Evolutionary conservation across 1,140 invertebrate species (phyloP).

Genomic region (Gryon sp.): DNA sequence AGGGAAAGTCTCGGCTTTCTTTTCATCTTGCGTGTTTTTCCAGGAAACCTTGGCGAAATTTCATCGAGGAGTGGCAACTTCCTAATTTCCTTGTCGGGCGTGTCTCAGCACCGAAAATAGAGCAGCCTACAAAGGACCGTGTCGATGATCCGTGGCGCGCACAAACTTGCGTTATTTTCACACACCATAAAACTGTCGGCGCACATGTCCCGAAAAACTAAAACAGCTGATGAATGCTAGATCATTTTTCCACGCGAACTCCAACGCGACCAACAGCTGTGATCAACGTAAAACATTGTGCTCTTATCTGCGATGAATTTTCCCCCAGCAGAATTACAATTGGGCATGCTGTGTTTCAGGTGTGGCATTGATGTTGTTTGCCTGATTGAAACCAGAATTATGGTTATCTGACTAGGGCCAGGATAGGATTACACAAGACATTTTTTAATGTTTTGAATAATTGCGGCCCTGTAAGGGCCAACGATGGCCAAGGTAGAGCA

Average conservation of each 20-base stretch:
- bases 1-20: slow-evolving; percentile 19
- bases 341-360: no score
- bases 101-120: slow-evolving; percentile 40
- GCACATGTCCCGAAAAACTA: slow-evolving; percentile 54
- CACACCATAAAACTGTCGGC: slow-evolving; percentile 73
- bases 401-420: no score
- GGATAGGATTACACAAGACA: no score
- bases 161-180: slow-evolving; percentile 69
- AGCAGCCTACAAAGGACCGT: slow-evolving; percentile 36
- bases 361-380: no score
- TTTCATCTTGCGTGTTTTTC: slow-evolving; percentile 14
- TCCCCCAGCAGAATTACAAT: no score
- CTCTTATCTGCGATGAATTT: no score
- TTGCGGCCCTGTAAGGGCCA: no score
- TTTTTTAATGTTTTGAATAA: no score
- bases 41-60: slow-evolving; percentile 25
- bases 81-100: slow-evolving; percentile 22
- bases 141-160: slow-evolving; percentile 17
- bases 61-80: slow-evolving; percentile 40
- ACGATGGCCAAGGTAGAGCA: no score
- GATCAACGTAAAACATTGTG: no score
- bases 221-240: slow-evolving; percentile 23
- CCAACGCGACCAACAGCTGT: slow-evolving; percentile 21
- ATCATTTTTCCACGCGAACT: slow-evolving; percentile 15
- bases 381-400: no score